Percentiles rank a stretch among this genome's conserved stretches.
These are phyloP conservation scores for Drosophila lini DNA, from an alignment of 1,140 invertebrate genomes.

Conservation along the genomic window DNA sequence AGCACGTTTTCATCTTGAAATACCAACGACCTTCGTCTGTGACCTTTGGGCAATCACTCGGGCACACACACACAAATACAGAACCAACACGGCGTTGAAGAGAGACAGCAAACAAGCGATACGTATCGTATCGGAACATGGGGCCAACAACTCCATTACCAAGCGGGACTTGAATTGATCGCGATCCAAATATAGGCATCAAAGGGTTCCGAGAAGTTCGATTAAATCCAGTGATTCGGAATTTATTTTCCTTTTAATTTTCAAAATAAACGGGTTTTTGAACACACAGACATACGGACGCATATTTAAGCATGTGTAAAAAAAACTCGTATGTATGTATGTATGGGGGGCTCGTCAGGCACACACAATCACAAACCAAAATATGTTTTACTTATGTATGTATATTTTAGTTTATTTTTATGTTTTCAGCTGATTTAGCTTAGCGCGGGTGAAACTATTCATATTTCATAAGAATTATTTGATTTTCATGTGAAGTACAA, in stretches of 20 bases:
- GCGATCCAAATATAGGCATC: slow-evolving; percentile 32
- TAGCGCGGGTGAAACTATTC: background rate
- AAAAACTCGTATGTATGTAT: background rate
- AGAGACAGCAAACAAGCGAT: slow-evolving; percentile 12
- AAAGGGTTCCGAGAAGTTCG: slow-evolving; percentile 21
- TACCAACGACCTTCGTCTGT: slow-evolving; percentile 57
- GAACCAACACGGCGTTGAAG: background rate
- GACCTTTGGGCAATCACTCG: slow-evolving; percentile 48
- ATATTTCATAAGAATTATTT: slow-evolving; percentile 7
- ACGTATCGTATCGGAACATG: slow-evolving; percentile 6
- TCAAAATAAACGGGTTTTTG: slow-evolving; percentile 21
- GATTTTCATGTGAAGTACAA: slow-evolving; percentile 1
- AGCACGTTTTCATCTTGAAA: slow-evolving; percentile 48
- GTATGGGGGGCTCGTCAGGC: slow-evolving; percentile 46
- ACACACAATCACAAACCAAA: slow-evolving; percentile 3
- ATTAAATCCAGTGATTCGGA: slow-evolving; percentile 2
- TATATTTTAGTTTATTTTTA: slow-evolving; percentile 30
- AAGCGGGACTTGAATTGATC: slow-evolving; percentile 12
- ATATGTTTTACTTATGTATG: background rate
- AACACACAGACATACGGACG: background rate
- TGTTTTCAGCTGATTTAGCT: slow-evolving; percentile 12
- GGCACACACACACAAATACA: slow-evolving; percentile 1
- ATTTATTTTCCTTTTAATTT: slow-evolving; percentile 1
- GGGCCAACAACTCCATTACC: slow-evolving; percentile 37
- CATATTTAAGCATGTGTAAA: background rate